Base-by-base conservation (phyloP, 2,113 vertebrate genomes). In the Vicugna pacos region DNA sequence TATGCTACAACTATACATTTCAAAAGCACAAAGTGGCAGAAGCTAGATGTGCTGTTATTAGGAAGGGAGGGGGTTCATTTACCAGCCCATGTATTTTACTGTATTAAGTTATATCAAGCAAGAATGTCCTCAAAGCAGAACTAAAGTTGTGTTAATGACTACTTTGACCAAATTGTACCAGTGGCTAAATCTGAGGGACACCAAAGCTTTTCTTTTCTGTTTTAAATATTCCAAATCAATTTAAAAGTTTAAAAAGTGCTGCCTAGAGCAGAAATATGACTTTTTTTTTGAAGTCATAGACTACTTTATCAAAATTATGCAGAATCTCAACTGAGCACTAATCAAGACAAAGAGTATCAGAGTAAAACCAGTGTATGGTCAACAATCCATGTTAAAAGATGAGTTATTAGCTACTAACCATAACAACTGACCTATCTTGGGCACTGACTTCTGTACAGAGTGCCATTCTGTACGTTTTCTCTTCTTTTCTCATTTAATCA, bases 211-310 rank as follows among this genome's bases (percentile, higher is more conserved):
- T 80, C 42, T 35, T 89, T 35, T 42, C 30, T 30, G 9, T 86
- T 77, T 93, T 72, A 22, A 73, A 64, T 64, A 15, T 30, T 87
- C n/a, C 58, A 76, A 89, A 81, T 90, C 28, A 42, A 20, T 58
- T 94, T 67, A 81, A 80, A 77, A 85, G 58, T 54, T 50, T 84
- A 52, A 67, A 91, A 93, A 86, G 75, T 87, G 48, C 20, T 79
- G 20, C 56, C 56, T 38, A 70, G 42, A 35, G 8, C n/a, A 80
- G 56, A 80, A 73, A 89, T 38, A 77, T 20, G 65, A 75, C 46
- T 70, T 56, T 79, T 54, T 83, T 54, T 81, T 17, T n/a, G 35
- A 96, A 97, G 79, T 50, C 77, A 96, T 5, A 64, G 62, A 92
- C 48, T 16, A 79, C 42, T 89, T 79, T 76, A 58, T 42, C 11